A percentile compares a stretch with the other conserved stretches of the same genome.
phyloP scores from a whole-genome alignment of 2,113 vertebrate genomes.

The Gnathochromis pfefferi region DNA sequence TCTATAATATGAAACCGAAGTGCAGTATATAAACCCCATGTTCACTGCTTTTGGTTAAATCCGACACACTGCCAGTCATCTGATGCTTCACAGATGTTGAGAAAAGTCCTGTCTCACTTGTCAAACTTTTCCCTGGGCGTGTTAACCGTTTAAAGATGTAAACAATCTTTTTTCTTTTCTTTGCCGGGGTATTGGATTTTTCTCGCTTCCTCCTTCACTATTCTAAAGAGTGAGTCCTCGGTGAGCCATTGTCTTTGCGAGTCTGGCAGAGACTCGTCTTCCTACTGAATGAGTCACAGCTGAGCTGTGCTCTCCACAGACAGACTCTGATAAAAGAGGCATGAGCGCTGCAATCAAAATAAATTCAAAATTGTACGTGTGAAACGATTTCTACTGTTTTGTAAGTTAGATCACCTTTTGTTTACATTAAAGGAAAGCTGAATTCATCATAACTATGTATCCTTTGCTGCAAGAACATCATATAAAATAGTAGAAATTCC shows the following conservation, averaged over 20 bases:
- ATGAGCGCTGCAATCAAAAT: background rate
- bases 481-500: background rate
- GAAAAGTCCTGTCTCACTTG: background rate
- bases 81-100: background rate
- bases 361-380: background rate
- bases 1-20: background rate
- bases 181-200: background rate
- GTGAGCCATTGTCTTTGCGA: conserved; percentile 36
- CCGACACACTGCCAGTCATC: background rate
- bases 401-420: background rate
- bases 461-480: background rate
- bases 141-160: background rate
- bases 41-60: background rate
- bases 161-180: background rate
- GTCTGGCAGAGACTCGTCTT: conserved; percentile 22
- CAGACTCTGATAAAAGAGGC: background rate
- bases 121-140: background rate
- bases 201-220: background rate
- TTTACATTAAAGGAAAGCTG: background rate
- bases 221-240: conserved; percentile 25
- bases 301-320: conserved; percentile 26
- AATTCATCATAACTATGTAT: background rate
- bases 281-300: conserved; percentile 52
- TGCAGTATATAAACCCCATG: background rate
- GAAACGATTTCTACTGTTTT: background rate